Evolutionary conservation across 2,113 vertebrate genomes (phyloP).

Genomic region (Psittacara wagleri): DNA sequence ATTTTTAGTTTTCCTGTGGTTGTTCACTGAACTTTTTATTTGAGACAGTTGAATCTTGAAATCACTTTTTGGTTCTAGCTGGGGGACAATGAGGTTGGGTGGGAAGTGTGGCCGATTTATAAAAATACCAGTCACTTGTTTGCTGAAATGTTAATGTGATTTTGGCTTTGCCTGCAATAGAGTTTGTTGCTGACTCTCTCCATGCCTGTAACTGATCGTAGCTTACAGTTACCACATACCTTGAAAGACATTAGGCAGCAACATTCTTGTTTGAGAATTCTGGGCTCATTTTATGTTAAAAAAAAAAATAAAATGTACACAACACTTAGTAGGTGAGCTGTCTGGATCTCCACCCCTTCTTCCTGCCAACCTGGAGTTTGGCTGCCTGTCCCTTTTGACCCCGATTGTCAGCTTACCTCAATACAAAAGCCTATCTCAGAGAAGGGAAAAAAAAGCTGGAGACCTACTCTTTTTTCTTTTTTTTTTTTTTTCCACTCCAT

Average conservation of each 20-base stretch:
- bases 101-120: not conserved
- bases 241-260: not conserved
- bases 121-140: not conserved
- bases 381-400: not conserved
- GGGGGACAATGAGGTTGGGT: not conserved
- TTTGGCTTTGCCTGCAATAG: not conserved
- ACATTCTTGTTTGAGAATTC: not conserved
- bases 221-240: not conserved
- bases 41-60: not conserved
- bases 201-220: not conserved
- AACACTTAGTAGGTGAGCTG: not conserved
- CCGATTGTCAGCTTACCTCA: not conserved
- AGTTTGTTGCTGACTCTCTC: not conserved
- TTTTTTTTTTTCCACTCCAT: not conserved
- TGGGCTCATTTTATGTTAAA: not conserved
- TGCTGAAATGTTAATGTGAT: not conserved
- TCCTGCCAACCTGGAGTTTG: not conserved
- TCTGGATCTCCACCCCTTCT: not conserved
- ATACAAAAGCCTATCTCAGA: not conserved
- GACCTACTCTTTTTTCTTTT: not conserved
- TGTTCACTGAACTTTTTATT: not conserved
- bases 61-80: not conserved
- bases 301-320: accelerated
- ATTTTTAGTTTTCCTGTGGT: not conserved
- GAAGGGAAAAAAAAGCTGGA: not conserved